These are phyloP conservation scores for Ahaetulla prasina DNA, from an alignment of 2,113 vertebrate genomes.

Conservation along the genomic window DNA sequence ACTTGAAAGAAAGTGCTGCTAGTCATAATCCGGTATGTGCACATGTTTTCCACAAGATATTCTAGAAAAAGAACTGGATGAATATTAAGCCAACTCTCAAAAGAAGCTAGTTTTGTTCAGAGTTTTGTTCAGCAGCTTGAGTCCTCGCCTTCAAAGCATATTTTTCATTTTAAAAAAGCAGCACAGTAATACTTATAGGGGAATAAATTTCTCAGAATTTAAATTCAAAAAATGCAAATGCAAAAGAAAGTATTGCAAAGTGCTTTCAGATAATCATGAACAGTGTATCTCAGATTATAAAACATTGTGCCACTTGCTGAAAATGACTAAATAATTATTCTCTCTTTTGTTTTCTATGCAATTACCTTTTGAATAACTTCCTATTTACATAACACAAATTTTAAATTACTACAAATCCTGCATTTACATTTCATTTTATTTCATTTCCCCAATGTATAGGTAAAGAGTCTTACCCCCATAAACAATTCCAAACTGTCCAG, in stretches of 20 bases:
- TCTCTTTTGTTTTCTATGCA: background rate
- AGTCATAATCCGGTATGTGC: background rate
- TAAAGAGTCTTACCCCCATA: conserved; percentile 84
- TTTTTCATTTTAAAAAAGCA: background rate
- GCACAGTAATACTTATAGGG: background rate
- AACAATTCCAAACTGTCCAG: conserved; percentile 97
- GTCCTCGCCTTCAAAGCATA: background rate
- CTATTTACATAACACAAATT: background rate
- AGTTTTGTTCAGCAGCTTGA: background rate
- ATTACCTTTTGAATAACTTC: background rate
- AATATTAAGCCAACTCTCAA: background rate
- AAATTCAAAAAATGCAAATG: background rate
- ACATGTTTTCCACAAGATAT: background rate
- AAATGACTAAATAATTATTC: background rate
- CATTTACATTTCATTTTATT: background rate
- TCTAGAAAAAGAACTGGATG: background rate
- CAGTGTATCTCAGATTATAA: background rate
- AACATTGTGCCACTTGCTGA: background rate
- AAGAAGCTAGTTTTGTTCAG: background rate
- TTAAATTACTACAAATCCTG: background rate
- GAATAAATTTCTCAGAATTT: background rate
- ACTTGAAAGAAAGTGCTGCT: background rate
- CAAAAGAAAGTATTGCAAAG: background rate
- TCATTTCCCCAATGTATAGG: background rate
- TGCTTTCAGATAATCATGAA: background rate